Percentiles rank a stretch among this genome's conserved stretches.
Conservation (phyloP, 2,888 invertebrate genomes). For the Stenolophus ochropezus region DNA sequence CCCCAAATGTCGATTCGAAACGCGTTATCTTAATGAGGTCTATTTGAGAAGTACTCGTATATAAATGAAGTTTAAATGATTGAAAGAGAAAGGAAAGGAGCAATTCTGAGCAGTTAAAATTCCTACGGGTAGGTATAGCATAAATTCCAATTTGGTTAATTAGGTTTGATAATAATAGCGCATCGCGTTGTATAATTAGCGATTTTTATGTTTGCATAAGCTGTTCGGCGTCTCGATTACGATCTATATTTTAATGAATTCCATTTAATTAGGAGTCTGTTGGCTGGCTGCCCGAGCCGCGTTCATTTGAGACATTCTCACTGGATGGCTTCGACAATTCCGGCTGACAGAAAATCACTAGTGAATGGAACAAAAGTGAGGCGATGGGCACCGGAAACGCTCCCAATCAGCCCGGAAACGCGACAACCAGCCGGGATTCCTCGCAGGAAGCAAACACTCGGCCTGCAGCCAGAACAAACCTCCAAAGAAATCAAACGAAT, state of each 20-base stretch:
- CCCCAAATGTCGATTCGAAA: no score
- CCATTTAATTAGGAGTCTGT: conserved; percentile 26
- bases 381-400: conserved; percentile 29
- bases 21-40: no score
- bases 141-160: background rate
- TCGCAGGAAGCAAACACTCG: background rate
- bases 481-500: no score
- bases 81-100: no score
- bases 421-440: conserved; percentile 17
- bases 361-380: conserved; percentile 31
- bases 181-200: background rate
- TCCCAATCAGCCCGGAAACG: conserved; percentile 32
- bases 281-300: background rate
- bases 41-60: no score
- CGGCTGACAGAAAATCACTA: conserved; percentile 48
- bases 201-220: background rate
- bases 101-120: no score
- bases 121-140: no score
- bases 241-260: conserved; percentile 23
- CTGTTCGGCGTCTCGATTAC: background rate
- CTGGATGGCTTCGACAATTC: conserved; percentile 36
- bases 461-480: background rate
- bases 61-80: no score
- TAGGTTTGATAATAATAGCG: background rate
- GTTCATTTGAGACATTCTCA: conserved; percentile 23